phyloP scores from a whole-genome alignment of 2,888 invertebrate genomes.

The Tipula unca region DNA sequence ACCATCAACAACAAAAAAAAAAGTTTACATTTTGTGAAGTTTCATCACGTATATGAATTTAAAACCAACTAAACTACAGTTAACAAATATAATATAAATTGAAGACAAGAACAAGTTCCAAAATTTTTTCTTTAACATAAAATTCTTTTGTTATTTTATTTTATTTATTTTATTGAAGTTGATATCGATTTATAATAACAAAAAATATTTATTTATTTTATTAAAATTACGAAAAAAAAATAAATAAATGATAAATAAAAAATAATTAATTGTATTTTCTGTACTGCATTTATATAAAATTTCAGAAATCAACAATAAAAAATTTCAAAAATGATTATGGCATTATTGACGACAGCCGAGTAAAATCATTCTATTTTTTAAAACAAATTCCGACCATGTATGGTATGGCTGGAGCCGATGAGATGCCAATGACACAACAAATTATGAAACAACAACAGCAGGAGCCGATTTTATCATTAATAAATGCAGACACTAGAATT shows the following conservation, averaged over 20 bases:
- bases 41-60: not conserved
- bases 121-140: not conserved
- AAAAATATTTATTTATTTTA: not conserved
- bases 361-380: not conserved
- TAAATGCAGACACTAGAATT: not conserved
- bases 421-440: not conserved
- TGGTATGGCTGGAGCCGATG: not conserved
- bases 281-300: not conserved
- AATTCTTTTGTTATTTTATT: not conserved
- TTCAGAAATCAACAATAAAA: not conserved
- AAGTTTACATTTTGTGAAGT: not conserved
- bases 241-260: too few relatives aligned
- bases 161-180: not conserved
- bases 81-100: not conserved
- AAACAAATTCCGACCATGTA: not conserved
- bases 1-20: not conserved
- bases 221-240: not conserved
- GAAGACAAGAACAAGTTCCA: not conserved
- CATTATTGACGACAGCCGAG: not conserved
- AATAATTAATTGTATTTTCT: not conserved
- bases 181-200: not conserved
- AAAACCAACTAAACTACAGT: not conserved
- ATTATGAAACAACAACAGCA: not conserved
- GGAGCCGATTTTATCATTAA: not conserved
- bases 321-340: not conserved